phyloP scores from a whole-genome alignment of 1,140 invertebrate genomes.

The Piezodorus guildinii region DNA sequence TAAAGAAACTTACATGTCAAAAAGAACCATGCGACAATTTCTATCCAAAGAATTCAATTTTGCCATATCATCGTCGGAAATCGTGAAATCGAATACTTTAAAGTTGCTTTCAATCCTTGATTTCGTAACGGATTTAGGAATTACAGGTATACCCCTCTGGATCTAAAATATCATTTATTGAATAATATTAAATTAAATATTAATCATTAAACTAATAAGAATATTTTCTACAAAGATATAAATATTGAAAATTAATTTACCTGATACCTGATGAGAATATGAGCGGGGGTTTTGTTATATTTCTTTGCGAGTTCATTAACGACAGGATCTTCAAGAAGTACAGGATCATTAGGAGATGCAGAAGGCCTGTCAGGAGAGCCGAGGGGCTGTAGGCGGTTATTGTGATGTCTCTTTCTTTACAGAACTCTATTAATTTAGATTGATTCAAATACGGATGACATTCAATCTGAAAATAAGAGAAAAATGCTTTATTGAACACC shows the following conservation, averaged over 20 bases:
- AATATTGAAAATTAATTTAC: slow-evolving; percentile 24
- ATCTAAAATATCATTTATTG: slow-evolving; percentile 33
- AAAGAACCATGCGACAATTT: slow-evolving; percentile 30
- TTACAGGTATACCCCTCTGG: slow-evolving; percentile 41
- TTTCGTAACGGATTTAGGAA: slow-evolving; percentile 56
- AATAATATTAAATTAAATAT: background rate
- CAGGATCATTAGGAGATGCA: slow-evolving; percentile 48
- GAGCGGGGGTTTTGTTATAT: slow-evolving; percentile 53
- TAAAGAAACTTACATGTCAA: slow-evolving; percentile 29
- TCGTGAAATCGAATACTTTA: slow-evolving; percentile 56
- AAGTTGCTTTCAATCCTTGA: slow-evolving; percentile 56
- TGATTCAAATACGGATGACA: slow-evolving; percentile 43
- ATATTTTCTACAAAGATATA: background rate
- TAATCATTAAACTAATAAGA: background rate
- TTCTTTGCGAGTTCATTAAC: slow-evolving; percentile 50
- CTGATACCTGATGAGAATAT: slow-evolving; percentile 54
- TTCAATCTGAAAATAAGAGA: slow-evolving; percentile 38
- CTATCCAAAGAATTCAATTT: slow-evolving; percentile 34
- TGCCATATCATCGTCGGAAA: slow-evolving; percentile 42
- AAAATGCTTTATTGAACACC: too few relatives aligned
- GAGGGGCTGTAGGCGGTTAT: slow-evolving; percentile 43
- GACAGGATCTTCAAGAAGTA: slow-evolving; percentile 47
- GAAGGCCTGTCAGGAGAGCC: slow-evolving; percentile 38
- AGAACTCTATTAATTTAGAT: slow-evolving; percentile 36
- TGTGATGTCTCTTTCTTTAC: slow-evolving; percentile 35